Evolutionary conservation across 1,140 invertebrate species (phyloP), one percentile per base, ranked within the genome.

Genomic region (Octopus sinensis): DNA sequence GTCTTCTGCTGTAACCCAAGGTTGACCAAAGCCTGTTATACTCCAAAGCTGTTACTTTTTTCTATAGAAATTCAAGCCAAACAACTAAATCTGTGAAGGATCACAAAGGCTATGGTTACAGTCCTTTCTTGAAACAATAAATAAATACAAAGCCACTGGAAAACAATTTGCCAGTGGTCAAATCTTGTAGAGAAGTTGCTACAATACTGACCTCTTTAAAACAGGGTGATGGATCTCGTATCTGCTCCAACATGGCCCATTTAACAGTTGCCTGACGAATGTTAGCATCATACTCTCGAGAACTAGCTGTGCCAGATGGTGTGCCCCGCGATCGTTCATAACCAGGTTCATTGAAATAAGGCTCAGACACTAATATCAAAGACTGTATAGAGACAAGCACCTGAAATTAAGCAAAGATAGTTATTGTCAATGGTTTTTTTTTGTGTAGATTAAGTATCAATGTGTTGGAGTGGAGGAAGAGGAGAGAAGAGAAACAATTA

Each of bases 261-360:
- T 96, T 95, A 62, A 97, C 95, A 80, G 96, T 97, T 6, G 96
- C 96, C 91, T 97, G 96, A 91, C 96, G 95, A 86, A 99, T 97
- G 90, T 98, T 98, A 83, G 96, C 95, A 91, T 98, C 98, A 91
- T 98, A 98, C 90, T 98, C 96, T 86, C 95, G 92, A 9, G 91
- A 92, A 90, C 95, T 96, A 89, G 95, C 94, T 85, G 94, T 95
- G 83, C 96, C 97, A 53, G 94, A 94, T 43, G 95, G 94, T 77
- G 96, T 97, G 78, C 96, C 96, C 68, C 96, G 92, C 81, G 95
- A 96, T 83, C 96, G 93, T 92, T 99, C 97, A 91, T 97, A 98
- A 51, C 97, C 97, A 51, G 97, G 97, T 91, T 99, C 97, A 92
- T 99, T 99, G 91, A 98, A 99, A 91, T 98, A 99, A 9, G 97